These are phyloP conservation scores for Zygothrica quintamaculata DNA, from an alignment of 2,888 invertebrate genomes.

Conservation along the genomic window DNA sequence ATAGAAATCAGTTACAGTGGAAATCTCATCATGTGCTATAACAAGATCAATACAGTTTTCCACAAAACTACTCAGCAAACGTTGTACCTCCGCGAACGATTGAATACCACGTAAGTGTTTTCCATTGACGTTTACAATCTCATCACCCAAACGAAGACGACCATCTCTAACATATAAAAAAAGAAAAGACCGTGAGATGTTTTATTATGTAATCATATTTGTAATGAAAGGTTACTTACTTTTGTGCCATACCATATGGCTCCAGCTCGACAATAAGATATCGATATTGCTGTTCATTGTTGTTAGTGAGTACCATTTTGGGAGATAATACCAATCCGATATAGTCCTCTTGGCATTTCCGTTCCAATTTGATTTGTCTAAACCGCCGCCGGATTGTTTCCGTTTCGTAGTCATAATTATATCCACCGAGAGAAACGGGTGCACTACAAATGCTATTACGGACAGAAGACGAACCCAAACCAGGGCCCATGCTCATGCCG, in stretches of 20 bases:
- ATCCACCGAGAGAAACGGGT: slow-evolving; percentile 82
- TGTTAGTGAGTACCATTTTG: slow-evolving; percentile 85
- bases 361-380: slow-evolving; percentile 88
- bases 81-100: slow-evolving; percentile 88
- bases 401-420: slow-evolving; percentile 85
- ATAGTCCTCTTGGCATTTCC: slow-evolving; percentile 88
- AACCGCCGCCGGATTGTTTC: slow-evolving; percentile 87
- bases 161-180: slow-evolving; percentile 87
- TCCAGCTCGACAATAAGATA: slow-evolving; percentile 88
- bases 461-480: slow-evolving; percentile 32
- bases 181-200: background rate
- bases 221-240: too few relatives aligned
- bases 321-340: slow-evolving; percentile 90
- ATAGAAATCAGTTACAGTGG: slow-evolving; percentile 85
- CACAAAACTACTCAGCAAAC: slow-evolving; percentile 84
- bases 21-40: slow-evolving; percentile 88
- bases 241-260: slow-evolving; percentile 88
- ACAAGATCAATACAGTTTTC: slow-evolving; percentile 86
- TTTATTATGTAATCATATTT: too few relatives aligned
- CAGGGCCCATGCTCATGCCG: slow-evolving; percentile 58
- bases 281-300: slow-evolving; percentile 86
- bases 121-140: slow-evolving; percentile 95
- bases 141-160: slow-evolving; percentile 92
- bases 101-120: slow-evolving; percentile 90
- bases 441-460: slow-evolving; percentile 82